Evolutionary conservation across 2,113 vertebrate genomes (phyloP).

Genomic region (Brachyhypopomus gauderio): DNA sequence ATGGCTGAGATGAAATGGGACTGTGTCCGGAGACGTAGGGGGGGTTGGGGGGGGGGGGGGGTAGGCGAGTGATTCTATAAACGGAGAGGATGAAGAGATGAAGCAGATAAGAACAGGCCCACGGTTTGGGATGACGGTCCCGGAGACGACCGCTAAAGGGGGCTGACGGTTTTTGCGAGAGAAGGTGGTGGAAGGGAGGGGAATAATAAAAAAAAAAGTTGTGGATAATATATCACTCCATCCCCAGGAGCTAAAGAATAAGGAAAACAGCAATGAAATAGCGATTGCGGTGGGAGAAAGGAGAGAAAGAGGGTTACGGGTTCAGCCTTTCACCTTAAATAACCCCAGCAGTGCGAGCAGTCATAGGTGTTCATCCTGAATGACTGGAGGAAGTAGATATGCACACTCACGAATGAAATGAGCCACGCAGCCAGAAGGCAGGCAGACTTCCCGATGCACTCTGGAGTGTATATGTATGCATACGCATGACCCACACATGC

Average conservation of each 20-base stretch:
- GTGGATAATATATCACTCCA: constrained; percentile 20
- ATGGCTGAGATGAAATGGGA: constrained; percentile 77
- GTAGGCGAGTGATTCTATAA: constrained; percentile 72
- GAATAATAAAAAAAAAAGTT: background rate
- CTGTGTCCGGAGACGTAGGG: constrained; percentile 70
- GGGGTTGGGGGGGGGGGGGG: constrained; percentile 30
- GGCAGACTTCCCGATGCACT: background rate
- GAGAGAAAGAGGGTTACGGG: background rate
- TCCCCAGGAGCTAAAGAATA: background rate
- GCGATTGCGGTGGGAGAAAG: background rate
- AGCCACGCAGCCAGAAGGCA: background rate
- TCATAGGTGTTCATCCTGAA: background rate
- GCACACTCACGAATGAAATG: background rate
- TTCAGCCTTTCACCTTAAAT: constrained; percentile 19
- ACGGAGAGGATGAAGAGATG: constrained; percentile 64
- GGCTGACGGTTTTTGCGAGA: background rate
- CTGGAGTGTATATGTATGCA: constrained; percentile 23
- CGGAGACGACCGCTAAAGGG: constrained; percentile 17
- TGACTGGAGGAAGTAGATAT: background rate
- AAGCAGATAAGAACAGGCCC: constrained; percentile 49
- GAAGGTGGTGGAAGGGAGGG: background rate
- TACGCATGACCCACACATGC: background rate
- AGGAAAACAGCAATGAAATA: constrained; percentile 22
- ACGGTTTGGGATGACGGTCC: constrained; percentile 60
- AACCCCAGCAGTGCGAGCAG: background rate